phyloP scores from a whole-genome alignment of 2,797 vertebrate genomes.

The Merluccius polli region DNA sequence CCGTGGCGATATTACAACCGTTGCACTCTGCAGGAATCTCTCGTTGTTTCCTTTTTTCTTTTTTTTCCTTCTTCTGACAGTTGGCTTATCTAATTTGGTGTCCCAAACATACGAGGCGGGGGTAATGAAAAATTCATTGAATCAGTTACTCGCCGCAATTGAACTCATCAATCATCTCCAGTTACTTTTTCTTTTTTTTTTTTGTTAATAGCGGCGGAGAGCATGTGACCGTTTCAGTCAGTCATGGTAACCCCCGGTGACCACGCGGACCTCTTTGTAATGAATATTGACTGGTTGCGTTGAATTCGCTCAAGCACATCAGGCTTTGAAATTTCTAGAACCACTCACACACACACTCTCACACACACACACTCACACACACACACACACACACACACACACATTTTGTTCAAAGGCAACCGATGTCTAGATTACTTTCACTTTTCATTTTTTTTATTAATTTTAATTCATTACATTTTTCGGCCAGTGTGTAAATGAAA shows the following conservation, averaged over 20 bases:
- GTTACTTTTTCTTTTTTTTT: slow-evolving; percentile 33
- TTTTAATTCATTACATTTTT: slow-evolving; percentile 49
- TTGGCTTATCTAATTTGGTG: slow-evolving; percentile 41
- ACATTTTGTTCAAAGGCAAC: not conserved
- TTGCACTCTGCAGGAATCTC: slow-evolving; percentile 8
- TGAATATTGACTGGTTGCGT: slow-evolving; percentile 53
- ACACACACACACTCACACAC: no score
- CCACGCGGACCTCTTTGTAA: slow-evolving; percentile 39
- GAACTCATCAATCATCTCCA: slow-evolving; percentile 55
- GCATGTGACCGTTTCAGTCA: slow-evolving; percentile 28
- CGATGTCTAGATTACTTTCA: slow-evolving; percentile 29
- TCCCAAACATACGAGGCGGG: slow-evolving; percentile 45
- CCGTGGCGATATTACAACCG: slow-evolving; percentile 8
- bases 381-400: not conserved
- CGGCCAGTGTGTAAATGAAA: slow-evolving; percentile 46
- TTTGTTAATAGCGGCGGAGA: slow-evolving; percentile 16
- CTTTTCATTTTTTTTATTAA: slow-evolving; percentile 14
- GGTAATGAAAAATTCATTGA: slow-evolving; percentile 58
- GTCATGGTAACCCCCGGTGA: slow-evolving; percentile 15
- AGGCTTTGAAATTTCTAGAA: slow-evolving; percentile 31
- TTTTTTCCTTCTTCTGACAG: slow-evolving; percentile 14
- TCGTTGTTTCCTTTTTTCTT: not conserved
- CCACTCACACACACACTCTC: not conserved
- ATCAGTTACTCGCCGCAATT: slow-evolving; percentile 52
- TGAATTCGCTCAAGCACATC: slow-evolving; percentile 46